Conservation (phyloP, 2,113 vertebrate species). For the Cygnus buccinator region DNA sequence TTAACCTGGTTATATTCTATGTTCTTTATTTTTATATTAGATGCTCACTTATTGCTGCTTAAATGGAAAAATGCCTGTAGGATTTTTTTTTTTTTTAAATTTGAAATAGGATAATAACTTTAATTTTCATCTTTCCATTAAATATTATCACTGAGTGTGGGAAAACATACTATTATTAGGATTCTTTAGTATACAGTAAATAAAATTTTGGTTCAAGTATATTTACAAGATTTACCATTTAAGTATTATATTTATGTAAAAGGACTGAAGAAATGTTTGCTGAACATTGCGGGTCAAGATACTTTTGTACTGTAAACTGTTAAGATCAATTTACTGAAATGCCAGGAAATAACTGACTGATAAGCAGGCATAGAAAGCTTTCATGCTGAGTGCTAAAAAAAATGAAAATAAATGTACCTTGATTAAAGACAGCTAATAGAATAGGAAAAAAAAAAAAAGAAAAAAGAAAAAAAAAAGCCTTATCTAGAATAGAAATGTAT, state of each 20-base stretch:
- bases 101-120: neutral
- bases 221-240: neutral
- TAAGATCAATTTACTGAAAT: constrained; percentile 14
- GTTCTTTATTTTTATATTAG: neutral
- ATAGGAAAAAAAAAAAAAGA: neutral
- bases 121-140: neutral
- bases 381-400: neutral
- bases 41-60: neutral
- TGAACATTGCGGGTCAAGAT: neutral
- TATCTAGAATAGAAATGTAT: neutral
- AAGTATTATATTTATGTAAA: neutral
- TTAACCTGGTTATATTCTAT: neutral
- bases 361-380: neutral
- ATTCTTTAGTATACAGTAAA: neutral
- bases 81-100: neutral
- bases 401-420: neutral
- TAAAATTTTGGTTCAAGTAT: neutral
- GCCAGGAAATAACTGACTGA: constrained; percentile 10
- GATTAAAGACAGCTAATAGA: neutral
- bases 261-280: neutral
- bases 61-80: neutral
- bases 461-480: neutral
- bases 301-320: neutral
- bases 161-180: neutral
- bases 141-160: rapidly evolving